Evolutionary conservation across 64 coral and sea anemone species (phyloP), one percentile per base, ranked within the genome.

Genomic region (Anthopleura sola): DNA sequence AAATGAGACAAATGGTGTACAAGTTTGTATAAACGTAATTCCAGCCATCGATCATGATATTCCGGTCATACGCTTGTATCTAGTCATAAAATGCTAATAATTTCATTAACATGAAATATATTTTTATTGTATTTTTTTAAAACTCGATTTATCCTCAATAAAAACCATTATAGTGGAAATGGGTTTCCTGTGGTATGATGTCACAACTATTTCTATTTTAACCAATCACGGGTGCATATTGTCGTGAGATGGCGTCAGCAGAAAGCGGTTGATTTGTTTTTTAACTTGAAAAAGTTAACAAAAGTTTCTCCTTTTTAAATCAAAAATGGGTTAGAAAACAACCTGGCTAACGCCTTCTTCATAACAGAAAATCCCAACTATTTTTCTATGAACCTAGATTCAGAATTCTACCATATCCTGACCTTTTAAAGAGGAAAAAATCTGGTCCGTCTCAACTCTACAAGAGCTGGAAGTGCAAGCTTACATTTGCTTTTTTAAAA

Each of bases 391-490:
- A 16, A 32, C 31, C 23, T 71, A 8, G 29, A 2, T 32, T 16
- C 31, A 10, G 13, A 28, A 34, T 71, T 15, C 11, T 71, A 17
- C 29, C 14, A 12, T 71, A 31, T 71, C 29, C 13, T 32, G 28
- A 71, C 24, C 29, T 5, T 32, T 31, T 9, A 62, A 62, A 62
- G 58, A 26, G 11, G n/a, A 79, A 36, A 79, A 79, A 71, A 31
- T n/a, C 28, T 34, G 12, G n/a, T 71, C 26, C 6, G 23, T 31
- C 14, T 71, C 24, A 48, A 48, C 49, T 26, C 39, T 81, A 81
- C 78, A 81, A 81, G 33, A 81, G 33, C 78, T 81, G 78, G 78
- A 81, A 49, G 78, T 81, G 16, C n/a, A 24, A 17, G 46, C 46
- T 53, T 17, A 12, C 11, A 32, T 20, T 11, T 48, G 5, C 66